These are phyloP conservation scores for Lucilia cuprina DNA, from an alignment of 1,140 invertebrate genomes.

Conservation along the genomic window DNA sequence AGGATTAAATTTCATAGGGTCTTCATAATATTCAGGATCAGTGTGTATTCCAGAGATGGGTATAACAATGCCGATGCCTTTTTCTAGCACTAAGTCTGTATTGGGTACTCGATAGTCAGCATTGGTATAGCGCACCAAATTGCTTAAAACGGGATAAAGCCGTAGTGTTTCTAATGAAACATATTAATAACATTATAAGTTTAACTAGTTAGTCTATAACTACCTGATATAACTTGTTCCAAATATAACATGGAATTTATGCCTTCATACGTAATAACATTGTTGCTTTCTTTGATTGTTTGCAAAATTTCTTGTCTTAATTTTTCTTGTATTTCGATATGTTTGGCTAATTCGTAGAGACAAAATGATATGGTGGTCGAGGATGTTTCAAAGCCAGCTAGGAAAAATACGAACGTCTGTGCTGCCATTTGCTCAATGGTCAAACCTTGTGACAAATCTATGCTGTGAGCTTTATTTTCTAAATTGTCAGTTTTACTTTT, in stretches of 20 bases:
- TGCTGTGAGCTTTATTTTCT: constrained; percentile 55
- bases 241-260: constrained; percentile 63
- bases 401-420: constrained; percentile 63
- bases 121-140: constrained; percentile 55
- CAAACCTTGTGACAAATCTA: constrained; percentile 45
- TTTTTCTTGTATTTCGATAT: constrained; percentile 69
- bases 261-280: constrained; percentile 64
- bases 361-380: constrained; percentile 66
- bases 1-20: constrained; percentile 69
- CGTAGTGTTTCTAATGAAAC: constrained; percentile 60
- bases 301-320: constrained; percentile 69
- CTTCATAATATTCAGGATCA: constrained; percentile 65
- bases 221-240: constrained; percentile 36
- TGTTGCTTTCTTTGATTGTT: constrained; percentile 62
- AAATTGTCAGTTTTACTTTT: constrained; percentile 41
- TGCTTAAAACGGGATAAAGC: constrained; percentile 64
- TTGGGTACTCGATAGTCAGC: constrained; percentile 49
- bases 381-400: constrained; percentile 73
- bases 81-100: constrained; percentile 67
- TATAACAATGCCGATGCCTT: constrained; percentile 67
- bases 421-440: constrained; percentile 53
- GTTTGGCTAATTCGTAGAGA: constrained; percentile 67
- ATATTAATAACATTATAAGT: too few species aligned
- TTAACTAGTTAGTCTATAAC: not conserved
- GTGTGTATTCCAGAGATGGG: constrained; percentile 69